These are phyloP conservation scores for Semnopithecus entellus DNA, from an alignment of 2,113 vertebrate species.

Conservation along the genomic window DNA sequence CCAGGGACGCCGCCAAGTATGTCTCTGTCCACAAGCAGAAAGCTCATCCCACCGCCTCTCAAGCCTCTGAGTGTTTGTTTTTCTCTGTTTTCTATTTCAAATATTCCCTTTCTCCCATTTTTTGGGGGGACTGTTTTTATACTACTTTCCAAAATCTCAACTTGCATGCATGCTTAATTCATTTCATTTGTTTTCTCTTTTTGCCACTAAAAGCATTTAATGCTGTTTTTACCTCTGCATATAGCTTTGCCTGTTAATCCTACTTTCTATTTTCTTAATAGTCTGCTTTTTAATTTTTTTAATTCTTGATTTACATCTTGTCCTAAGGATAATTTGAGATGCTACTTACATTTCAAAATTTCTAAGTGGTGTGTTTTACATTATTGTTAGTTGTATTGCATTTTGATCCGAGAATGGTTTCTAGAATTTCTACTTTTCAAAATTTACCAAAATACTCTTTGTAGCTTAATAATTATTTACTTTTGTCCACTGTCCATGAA, in stretches of 20 bases:
- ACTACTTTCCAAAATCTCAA: slow-evolving; percentile 32
- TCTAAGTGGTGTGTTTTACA: slow-evolving; percentile 48
- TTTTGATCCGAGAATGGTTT: slow-evolving; percentile 47
- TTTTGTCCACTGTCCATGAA: slow-evolving; percentile 42
- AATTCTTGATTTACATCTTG: slow-evolving; percentile 39
- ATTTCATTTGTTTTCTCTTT: neutral
- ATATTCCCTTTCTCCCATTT: slow-evolving; percentile 1
- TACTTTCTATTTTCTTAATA: slow-evolving; percentile 20
- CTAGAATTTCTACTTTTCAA: slow-evolving; percentile 53
- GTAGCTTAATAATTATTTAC: slow-evolving; percentile 55
- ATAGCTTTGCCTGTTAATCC: slow-evolving; percentile 10
- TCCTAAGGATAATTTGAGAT: slow-evolving; percentile 47
- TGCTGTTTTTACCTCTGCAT: slow-evolving; percentile 41
- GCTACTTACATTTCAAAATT: slow-evolving; percentile 24
- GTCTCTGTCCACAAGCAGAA: neutral
- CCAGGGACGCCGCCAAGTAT: accelerated
- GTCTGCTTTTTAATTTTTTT: neutral
- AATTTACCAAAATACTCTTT: slow-evolving; percentile 41
- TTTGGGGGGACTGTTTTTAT: neutral
- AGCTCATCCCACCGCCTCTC: neutral
- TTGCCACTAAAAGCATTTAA: slow-evolving; percentile 18
- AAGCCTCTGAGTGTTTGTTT: neutral
- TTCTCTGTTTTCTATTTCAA: slow-evolving; percentile 17
- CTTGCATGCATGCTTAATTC: slow-evolving; percentile 13
- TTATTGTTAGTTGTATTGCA: slow-evolving; percentile 21